These are phyloP conservation scores for Halichoerus grypus DNA, from an alignment of 2,113 vertebrate genomes.

Conservation along the genomic window DNA sequence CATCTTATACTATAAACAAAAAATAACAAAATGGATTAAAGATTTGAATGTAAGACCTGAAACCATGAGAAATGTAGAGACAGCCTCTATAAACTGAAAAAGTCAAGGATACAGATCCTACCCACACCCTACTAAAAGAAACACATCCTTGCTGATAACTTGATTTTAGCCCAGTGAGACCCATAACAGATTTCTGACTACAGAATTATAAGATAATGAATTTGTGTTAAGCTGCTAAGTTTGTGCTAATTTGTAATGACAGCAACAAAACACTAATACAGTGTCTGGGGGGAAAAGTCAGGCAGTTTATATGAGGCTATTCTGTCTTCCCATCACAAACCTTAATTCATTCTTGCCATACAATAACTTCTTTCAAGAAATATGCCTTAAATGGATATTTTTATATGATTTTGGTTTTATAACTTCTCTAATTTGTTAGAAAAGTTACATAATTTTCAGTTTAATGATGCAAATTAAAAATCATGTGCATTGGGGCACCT, in stretches of 20 bases:
- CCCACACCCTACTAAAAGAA: not conserved
- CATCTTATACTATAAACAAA: not conserved
- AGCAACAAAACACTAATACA: not conserved
- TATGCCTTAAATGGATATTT: not conserved
- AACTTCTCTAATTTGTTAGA: constrained; percentile 10
- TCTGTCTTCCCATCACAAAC: not conserved
- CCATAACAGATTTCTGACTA: not conserved
- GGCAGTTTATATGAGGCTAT: not conserved
- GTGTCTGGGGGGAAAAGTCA: not conserved
- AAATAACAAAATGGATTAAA: not conserved
- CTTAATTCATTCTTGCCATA: not conserved
- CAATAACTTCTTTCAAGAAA: not conserved
- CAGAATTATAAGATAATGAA: not conserved
- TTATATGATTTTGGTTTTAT: constrained; percentile 2
- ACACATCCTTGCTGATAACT: not conserved
- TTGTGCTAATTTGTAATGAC: not conserved
- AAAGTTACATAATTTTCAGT: not conserved
- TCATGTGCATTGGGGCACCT: not conserved
- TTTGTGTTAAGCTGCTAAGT: not conserved
- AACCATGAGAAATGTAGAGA: not conserved
- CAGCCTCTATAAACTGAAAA: not conserved
- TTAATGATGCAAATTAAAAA: constrained; percentile 48
- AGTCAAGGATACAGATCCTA: not conserved
- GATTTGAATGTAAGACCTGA: not conserved
- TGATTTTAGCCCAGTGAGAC: not conserved